Evolutionary conservation across 2,888 invertebrate species (phyloP), one percentile per base, ranked within the genome.

Genomic region (Mycalesis mineus): DNA sequence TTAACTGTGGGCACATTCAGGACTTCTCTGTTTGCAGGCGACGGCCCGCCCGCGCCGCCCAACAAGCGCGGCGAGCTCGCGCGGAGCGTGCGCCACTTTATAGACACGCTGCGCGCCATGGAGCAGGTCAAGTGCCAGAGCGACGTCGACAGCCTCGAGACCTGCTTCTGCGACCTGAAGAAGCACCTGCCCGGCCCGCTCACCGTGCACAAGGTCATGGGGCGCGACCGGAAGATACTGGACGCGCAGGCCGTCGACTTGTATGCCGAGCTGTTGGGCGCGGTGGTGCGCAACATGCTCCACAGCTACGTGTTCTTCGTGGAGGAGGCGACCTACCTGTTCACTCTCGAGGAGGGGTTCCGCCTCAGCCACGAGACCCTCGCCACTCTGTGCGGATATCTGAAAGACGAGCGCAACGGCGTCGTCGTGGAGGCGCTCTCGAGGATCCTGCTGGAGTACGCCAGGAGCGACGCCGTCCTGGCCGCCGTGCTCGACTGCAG

Each of bases 131-230:
- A 78, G 58, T 75, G 78, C 0, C 79, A 84, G 40, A 68, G 55
- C 8, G 82, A 82, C 47, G 68, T 85, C 17, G 63, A 67, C 3
- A 68, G 59, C 0, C 58, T 89, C 3, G 69, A 64, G 54, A 63
- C 28, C 1, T 51, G 63, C 44, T 63, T 84, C 7, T 56, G 64
- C 3, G 62, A 60, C 0, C 55, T 82, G 0, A 37, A 65, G 6
- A n/a, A 58, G 0, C 67, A 68, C 33, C 77, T 92, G 0, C 92
- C 92, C 0, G 92, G 92, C 7, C 91, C 92, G 0, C 70, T 92
- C 31, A 95, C 95, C 0, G 90, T 92, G 14, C 94, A 95, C 73
- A 93, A 92, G 73, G 77, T 95, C n/a, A 72, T 81, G 9, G 82
- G 84, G 37, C 63, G 90, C 1, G 95, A 95, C 15, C 65, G 67